Percentiles rank a stretch among this genome's conserved stretches.
phyloP scores from a whole-genome alignment of 2,113 vertebrate genomes.

The Tenrec ecaudatus region DNA sequence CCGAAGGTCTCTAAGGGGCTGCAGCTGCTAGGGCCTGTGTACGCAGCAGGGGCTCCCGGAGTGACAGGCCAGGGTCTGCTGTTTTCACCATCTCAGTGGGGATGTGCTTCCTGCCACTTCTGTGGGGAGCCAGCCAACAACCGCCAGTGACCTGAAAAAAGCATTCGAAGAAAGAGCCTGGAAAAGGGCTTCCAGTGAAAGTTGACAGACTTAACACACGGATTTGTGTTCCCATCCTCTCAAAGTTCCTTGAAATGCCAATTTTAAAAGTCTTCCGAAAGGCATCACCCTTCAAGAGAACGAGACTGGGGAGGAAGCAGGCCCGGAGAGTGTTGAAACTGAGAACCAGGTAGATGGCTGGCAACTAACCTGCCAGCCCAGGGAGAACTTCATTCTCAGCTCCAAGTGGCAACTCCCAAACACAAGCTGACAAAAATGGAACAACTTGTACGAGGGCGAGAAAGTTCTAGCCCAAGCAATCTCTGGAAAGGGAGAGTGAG shows the following conservation, averaged over 20 bases:
- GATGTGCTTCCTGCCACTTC: background rate
- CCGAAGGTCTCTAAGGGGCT: background rate
- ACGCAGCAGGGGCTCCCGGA: rapidly evolving
- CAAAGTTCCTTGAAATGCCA: background rate
- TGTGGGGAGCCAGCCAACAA: background rate
- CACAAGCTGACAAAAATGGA: background rate
- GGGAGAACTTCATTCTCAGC: background rate
- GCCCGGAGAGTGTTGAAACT: background rate
- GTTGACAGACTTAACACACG: background rate
- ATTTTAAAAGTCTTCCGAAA: background rate
- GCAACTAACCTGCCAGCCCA: background rate
- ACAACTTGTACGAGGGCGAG: rapidly evolving
- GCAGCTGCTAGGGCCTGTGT: too few species aligned
- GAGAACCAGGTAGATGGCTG: background rate
- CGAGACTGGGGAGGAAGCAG: background rate
- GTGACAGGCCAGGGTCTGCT: background rate
- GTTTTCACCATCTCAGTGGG: background rate
- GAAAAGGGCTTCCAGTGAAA: background rate
- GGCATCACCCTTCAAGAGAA: background rate
- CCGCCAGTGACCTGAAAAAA: too few species aligned
- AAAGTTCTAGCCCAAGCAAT: background rate
- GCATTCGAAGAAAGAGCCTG: background rate
- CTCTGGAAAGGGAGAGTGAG: background rate
- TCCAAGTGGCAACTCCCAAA: background rate
- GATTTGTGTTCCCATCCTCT: background rate